Base-by-base conservation (phyloP, 2,113 vertebrate species). In the Leucopternis melanops region DNA sequence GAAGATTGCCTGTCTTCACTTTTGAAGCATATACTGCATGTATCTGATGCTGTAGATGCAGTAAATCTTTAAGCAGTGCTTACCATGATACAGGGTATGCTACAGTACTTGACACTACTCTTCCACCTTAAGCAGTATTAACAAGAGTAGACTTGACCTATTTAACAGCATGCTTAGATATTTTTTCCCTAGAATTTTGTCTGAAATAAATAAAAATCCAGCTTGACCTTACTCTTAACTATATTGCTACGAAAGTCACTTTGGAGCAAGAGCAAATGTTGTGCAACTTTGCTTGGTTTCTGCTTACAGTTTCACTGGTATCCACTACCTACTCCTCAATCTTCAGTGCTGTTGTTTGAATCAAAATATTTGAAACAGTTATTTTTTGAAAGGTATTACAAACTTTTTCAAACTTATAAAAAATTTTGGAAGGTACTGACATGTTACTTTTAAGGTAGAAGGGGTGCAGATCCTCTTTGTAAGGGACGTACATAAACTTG, bases 251-350 rank as follows among this genome's bases (percentile, higher is more conserved):
- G 44, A 66, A 6, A 22, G 42, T 81, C 42, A 36, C 36, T 75
- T 85, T 36, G 57, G 74, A 69, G 44, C n/a, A 62, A 73, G 34
- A 91, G 55, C 12, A 69, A 73, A 54, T 49, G 17, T 5, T 47
- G 0, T 9, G 4, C 52, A 66, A 1, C 10, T 82, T 52, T 59
- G 16, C 16, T 83, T 92, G 47, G 18, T 26, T 93, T 90, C 69
- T 67, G 55, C 54, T 77, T 44, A 32, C 5, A 31, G 10, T 65
- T 72, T 57, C 31, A 66, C 7, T 82, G 20, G 38, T 77, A 38
- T 25, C 16, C 11, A 4, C 17, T 72, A 2, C 32, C 31, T 50
- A 6, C 18, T 40, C 40, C 20, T 92, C 0, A 0, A 11, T 54
- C 31, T 65, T 86, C 32, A 40, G 1, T 52, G 4, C 16, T 57